A percentile compares a stretch with the other conserved stretches of the same genome.
phyloP scores from a whole-genome alignment of 2,888 invertebrate species.

The Rhagophthalmus giganteus region DNA sequence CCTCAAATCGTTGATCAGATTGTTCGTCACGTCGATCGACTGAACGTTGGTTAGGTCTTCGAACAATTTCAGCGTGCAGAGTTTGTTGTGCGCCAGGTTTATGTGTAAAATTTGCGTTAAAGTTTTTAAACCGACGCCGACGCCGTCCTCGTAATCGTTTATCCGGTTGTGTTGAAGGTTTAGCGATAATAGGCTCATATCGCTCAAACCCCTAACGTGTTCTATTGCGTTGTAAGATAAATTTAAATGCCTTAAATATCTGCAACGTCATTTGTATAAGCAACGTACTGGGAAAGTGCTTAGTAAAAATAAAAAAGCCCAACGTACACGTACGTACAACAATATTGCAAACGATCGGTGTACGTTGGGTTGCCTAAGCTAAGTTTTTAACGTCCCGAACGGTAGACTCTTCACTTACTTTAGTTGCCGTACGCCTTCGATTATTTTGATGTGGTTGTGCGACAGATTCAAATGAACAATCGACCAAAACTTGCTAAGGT shows the following conservation, averaged over 20 bases:
- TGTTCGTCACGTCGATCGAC: slow-evolving; percentile 47
- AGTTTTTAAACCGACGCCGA: slow-evolving; percentile 57
- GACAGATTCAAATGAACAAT: slow-evolving; percentile 64
- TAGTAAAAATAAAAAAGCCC: not conserved
- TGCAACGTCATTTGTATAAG: slow-evolving; percentile 44
- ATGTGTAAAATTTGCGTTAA: slow-evolving; percentile 59
- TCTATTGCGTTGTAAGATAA: slow-evolving; percentile 64
- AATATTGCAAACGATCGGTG: not conserved
- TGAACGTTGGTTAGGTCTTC: slow-evolving; percentile 50
- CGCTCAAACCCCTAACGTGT: slow-evolving; percentile 60
- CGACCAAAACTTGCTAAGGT: slow-evolving; percentile 65
- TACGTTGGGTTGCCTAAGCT: too few relatives aligned
- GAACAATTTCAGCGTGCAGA: slow-evolving; percentile 60
- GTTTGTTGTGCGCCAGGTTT: slow-evolving; percentile 60
- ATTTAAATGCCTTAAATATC: slow-evolving; percentile 62
- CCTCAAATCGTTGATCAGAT: slow-evolving; percentile 49
- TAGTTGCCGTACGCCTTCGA: slow-evolving; percentile 41
- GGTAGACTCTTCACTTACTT: slow-evolving; percentile 10
- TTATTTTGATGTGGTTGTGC: slow-evolving; percentile 62
- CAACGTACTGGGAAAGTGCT: not conserved
- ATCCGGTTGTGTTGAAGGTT: slow-evolving; percentile 42
- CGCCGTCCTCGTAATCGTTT: slow-evolving; percentile 46
- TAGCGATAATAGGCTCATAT: slow-evolving; percentile 55
- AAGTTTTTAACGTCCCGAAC: too few relatives aligned
- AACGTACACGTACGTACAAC: not conserved